These are phyloP conservation scores for Mythimna loreyi DNA, from an alignment of 2,888 invertebrate genomes.

Conservation along the genomic window DNA sequence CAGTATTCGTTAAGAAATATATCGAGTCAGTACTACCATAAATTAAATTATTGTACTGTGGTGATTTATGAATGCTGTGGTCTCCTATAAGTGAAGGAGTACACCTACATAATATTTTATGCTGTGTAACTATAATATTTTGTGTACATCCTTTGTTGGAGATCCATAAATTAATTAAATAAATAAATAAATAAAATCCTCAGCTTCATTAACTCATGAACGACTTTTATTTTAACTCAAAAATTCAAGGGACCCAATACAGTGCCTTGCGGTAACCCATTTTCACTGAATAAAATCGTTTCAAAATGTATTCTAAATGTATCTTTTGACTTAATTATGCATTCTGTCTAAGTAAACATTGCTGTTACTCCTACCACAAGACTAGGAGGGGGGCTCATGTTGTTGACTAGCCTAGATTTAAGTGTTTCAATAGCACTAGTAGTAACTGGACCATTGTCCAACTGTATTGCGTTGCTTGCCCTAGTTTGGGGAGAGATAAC, in stretches of 20 bases:
- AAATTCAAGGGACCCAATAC: neutral
- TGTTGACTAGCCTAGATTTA: slow-evolving; percentile 40
- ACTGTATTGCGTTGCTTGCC: slow-evolving; percentile 44
- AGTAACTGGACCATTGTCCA: slow-evolving; percentile 45
- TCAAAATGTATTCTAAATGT: neutral
- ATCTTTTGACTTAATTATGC: slow-evolving; percentile 3
- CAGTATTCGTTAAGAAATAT: too few species aligned
- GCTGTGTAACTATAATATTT: too few species aligned
- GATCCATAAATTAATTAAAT: too few species aligned
- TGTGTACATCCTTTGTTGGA: too few species aligned
- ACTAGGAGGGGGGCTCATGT: slow-evolving; percentile 12
- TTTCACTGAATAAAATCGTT: neutral
- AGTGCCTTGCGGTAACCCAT: slow-evolving; percentile 14
- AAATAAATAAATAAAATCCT: too few species aligned
- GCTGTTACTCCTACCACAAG: slow-evolving; percentile 9
- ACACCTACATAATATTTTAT: too few species aligned
- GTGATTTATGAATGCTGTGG: too few species aligned
- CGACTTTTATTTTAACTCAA: too few species aligned
- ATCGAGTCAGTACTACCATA: too few species aligned
- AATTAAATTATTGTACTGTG: too few species aligned
- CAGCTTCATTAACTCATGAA: too few species aligned
- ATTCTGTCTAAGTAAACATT: slow-evolving; percentile 26
- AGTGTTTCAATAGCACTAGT: slow-evolving; percentile 45
- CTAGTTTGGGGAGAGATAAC: slow-evolving; percentile 48
- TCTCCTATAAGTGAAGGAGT: too few species aligned